phyloP scores from a whole-genome alignment of 2,113 vertebrate genomes.

The Sclerurus mexicanus region DNA sequence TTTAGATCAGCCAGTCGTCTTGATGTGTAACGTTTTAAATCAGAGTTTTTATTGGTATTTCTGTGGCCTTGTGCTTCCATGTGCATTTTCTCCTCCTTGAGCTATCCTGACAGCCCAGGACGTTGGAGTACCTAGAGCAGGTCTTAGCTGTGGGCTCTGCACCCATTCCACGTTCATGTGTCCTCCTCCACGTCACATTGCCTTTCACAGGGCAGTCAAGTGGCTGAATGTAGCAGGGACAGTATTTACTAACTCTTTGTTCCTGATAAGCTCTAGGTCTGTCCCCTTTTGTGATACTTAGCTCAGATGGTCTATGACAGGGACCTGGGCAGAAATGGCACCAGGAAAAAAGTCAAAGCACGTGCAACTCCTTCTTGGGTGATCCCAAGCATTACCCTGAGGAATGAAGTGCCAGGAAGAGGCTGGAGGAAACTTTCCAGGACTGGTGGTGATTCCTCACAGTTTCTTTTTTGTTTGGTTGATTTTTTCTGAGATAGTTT shows the following conservation, averaged over 20 bases:
- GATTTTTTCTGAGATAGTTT: background rate
- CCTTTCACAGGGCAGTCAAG: background rate
- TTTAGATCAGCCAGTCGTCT: background rate
- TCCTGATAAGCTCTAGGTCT: background rate
- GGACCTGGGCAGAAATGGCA: background rate
- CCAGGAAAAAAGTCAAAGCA: background rate
- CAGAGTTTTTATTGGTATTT: background rate
- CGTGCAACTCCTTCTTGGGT: background rate
- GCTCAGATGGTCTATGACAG: background rate
- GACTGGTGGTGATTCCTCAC: background rate
- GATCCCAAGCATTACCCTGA: background rate
- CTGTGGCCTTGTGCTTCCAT: background rate
- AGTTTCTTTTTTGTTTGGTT: background rate
- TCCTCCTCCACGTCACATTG: background rate
- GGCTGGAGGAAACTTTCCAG: background rate
- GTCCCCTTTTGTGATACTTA: rapidly evolving
- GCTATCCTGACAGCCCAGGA: rapidly evolving
- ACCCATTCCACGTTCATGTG: background rate
- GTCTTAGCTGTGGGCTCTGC: background rate
- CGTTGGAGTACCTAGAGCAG: rapidly evolving
- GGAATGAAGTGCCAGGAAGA: background rate
- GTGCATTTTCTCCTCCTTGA: background rate
- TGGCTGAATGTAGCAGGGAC: background rate
- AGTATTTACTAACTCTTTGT: background rate
- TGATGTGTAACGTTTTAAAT: background rate